These are phyloP conservation scores for Urocyon cinereoargenteus DNA, from an alignment of 2,797 vertebrate genomes.

Conservation along the genomic window DNA sequence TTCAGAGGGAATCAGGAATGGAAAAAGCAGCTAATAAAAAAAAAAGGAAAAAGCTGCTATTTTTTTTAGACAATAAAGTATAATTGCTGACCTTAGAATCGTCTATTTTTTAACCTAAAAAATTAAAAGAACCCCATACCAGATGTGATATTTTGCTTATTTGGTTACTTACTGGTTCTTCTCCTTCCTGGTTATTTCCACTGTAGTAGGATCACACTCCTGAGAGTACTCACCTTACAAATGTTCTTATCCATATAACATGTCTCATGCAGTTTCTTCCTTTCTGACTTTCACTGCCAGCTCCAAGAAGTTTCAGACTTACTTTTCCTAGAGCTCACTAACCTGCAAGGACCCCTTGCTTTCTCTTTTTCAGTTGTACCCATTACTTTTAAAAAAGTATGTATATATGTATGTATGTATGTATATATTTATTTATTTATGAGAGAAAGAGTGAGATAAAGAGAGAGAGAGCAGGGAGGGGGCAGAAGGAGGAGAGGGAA, in stretches of 20 bases:
- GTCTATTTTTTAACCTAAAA: background rate
- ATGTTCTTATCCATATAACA: background rate
- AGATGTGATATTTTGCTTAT: background rate
- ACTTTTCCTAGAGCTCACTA: background rate
- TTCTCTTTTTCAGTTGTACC: background rate
- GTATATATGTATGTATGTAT: too few species aligned
- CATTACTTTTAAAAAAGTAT: background rate
- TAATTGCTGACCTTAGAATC: conserved; percentile 45
- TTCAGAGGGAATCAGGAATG: conserved; percentile 57
- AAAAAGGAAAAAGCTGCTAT: too few species aligned
- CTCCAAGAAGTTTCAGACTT: background rate
- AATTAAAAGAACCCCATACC: background rate
- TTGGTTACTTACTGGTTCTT: background rate
- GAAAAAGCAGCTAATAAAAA: conserved; percentile 47
- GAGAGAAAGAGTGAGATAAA: background rate
- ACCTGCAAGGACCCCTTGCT: background rate
- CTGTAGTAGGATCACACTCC: background rate
- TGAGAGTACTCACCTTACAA: background rate
- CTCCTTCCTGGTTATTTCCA: background rate
- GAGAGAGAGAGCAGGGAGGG: background rate
- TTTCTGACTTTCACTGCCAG: background rate
- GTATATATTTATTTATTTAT: background rate
- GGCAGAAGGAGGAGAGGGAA: background rate
- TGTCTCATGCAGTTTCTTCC: background rate
- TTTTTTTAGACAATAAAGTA: conserved; percentile 27